phyloP scores from a whole-genome alignment of 2,888 invertebrate species.

The Drosophila engyochracea region DNA sequence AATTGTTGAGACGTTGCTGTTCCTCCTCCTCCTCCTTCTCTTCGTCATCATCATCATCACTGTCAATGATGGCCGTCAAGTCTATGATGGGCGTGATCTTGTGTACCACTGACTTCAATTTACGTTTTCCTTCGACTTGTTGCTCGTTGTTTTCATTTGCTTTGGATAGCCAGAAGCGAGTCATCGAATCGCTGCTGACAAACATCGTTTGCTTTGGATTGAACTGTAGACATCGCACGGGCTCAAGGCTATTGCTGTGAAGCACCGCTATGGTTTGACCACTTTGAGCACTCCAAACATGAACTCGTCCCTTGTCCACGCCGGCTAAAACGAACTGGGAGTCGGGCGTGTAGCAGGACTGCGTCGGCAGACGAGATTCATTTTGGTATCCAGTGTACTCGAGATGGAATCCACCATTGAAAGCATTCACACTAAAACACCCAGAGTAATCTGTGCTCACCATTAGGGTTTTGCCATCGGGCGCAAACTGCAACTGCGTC shows the following conservation, averaged over 20 bases:
- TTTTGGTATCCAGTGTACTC: constrained; percentile 39
- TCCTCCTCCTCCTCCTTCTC: too few species aligned
- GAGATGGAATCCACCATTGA: constrained; percentile 34
- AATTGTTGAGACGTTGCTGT: background rate
- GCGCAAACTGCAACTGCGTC: constrained; percentile 60
- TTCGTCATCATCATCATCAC: background rate
- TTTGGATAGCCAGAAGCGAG: constrained; percentile 54
- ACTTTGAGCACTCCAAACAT: constrained; percentile 55
- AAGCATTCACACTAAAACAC: constrained; percentile 55
- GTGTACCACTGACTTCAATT: background rate
- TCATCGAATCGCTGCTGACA: constrained; percentile 42
- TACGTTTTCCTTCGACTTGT: background rate
- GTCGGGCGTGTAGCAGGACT: constrained; percentile 49
- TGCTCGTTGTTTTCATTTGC: constrained; percentile 6
- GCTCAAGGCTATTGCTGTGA: constrained; percentile 16
- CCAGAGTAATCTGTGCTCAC: constrained; percentile 45
- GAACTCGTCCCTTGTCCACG: constrained; percentile 51
- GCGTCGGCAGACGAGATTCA: constrained; percentile 19
- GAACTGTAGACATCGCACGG: constrained; percentile 52
- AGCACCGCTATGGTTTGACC: constrained; percentile 33
- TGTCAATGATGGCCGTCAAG: constrained; percentile 17
- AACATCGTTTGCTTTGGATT: constrained; percentile 56
- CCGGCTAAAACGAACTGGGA: constrained; percentile 58
- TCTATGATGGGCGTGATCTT: constrained; percentile 27
- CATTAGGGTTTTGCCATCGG: constrained; percentile 52